Base-by-base conservation (phyloP, 2,113 vertebrate species). In the Bettongia penicillata region DNA sequence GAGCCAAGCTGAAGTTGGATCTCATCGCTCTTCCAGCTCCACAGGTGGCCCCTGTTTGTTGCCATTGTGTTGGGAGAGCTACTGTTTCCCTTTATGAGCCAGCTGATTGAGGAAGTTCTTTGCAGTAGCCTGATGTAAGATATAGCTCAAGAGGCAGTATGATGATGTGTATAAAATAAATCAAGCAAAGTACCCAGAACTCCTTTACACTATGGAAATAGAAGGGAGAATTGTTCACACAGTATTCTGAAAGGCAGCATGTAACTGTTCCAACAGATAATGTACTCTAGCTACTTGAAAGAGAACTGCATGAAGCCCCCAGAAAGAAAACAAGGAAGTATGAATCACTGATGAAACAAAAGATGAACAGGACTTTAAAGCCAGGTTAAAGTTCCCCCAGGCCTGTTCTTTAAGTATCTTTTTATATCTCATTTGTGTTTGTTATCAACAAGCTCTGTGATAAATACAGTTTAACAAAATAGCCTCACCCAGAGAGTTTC, bases 321-420 rank as follows among this genome's bases (percentile, higher is more conserved):
- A 48, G 23, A 92, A 91, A 91, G 49, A 94, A 55, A 94, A 96
- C 22, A 61, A 57, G 22, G 92, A 97, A 94, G 7, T 68, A 53
- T 51, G 51, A 93, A 53, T 95, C 92, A 48, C n/a, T 95, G 43
- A 91, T 93, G 77, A 96, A 96, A 94, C 9, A 52, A 31, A 31
- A 31, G 12, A 95, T 77, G 92, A 93, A 48, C 0, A 1, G 93
- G 49, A 90, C 92, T 92, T 49, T 25, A 92, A 96, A 95, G 25
- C 49, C 89, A 97, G 22, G 55, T 0, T 93, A 91, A 96, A 96
- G 12, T 92, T 90, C 26, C 48, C 52, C 43, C 31, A 96, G 61
- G 12, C 0, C 1, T 26, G 3, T 53, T 91, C 48, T 95, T 90
- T n/a, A 24, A n/a, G 49, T 95, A 0, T 93, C 50, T 96, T 91